A percentile compares a stretch with the other conserved stretches of the same genome.
phyloP scores from a whole-genome alignment of 2,113 vertebrate genomes.

The Lipotes vexillifer region DNA sequence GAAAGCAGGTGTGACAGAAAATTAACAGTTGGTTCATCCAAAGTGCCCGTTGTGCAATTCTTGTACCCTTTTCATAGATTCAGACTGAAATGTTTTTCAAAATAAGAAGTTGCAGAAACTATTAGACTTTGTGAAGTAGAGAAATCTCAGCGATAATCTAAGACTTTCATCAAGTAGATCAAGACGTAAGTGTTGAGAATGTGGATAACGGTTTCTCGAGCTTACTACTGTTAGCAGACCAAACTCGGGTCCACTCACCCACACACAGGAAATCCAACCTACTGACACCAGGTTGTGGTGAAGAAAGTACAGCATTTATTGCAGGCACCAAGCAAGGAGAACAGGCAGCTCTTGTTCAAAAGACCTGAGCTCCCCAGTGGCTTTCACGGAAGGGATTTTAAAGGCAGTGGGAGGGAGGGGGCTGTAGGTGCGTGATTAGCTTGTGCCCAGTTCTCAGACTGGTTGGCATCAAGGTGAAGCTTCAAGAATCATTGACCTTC shows the following conservation, averaged over 20 bases:
- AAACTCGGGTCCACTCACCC: background rate
- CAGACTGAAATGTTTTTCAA: background rate
- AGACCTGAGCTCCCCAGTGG: background rate
- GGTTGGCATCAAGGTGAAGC: background rate
- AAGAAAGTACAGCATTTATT: background rate
- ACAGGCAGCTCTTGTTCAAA: background rate
- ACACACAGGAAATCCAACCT: fast-evolving
- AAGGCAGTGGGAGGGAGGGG: background rate
- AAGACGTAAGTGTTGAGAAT: background rate
- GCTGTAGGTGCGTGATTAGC: background rate
- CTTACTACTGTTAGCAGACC: background rate
- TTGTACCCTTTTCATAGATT: background rate
- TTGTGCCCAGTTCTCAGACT: background rate
- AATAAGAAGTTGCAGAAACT: background rate
- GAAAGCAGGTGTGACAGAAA: background rate
- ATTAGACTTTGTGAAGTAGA: background rate
- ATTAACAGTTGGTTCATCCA: background rate
- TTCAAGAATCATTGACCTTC: background rate
- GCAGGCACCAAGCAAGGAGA: background rate
- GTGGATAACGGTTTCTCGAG: background rate
- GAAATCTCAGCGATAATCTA: background rate
- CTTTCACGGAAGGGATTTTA: too few species aligned
- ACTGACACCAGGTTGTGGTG: background rate
- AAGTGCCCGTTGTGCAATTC: background rate
- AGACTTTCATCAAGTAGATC: background rate